Base-by-base conservation (phyloP, 2,888 invertebrate genomes). In the Polylopha cassiicola region DNA sequence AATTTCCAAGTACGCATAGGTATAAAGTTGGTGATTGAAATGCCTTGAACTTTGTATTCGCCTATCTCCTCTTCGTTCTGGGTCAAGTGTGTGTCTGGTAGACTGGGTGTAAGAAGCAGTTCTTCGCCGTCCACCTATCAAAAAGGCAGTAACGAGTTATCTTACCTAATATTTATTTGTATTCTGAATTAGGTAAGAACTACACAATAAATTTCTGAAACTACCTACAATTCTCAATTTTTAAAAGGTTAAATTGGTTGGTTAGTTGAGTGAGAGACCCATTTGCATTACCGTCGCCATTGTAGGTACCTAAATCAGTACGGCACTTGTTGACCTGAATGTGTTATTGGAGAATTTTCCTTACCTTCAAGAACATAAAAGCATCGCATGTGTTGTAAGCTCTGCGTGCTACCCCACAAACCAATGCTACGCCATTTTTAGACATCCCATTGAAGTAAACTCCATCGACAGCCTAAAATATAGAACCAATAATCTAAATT, bases 1-100 rank as follows among this genome's bases (percentile, higher is more conserved):
- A 93, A 59, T 43, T 77, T 87, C 92, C 93, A 93, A 44, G 85
- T 84, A 43, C 89, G 87, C 91, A 93, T 92, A 3, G 92, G 90
- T 51, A 88, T 87, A 6, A 90, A 65, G 13, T 88, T 87, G n/a
- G 65, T 69, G 6, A 91, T 73, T 20, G 71, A 69, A 8, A 93
- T 81, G 0, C 92, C 92, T 50, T 88, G 88, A 2, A 89, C 89
- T 28, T 84, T 86, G 58, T 86, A 89, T n/a, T 69, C 62, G 1
- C 81, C 80, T 10, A 80, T 68, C 36, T 87, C 84, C 3, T 74
- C 65, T 1, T 60, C 57, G 1, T 64, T 70, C 58, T 89, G 88
- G 47, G 85, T 75, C 3, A 89, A 64, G 17, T 76, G 61, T 0
- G 91, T 90, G 55, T 89, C 89, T 0, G 91, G 91, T 21, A 89